phyloP scores from a whole-genome alignment of 2,888 invertebrate genomes.

The Tenthredo distinguenda region DNA sequence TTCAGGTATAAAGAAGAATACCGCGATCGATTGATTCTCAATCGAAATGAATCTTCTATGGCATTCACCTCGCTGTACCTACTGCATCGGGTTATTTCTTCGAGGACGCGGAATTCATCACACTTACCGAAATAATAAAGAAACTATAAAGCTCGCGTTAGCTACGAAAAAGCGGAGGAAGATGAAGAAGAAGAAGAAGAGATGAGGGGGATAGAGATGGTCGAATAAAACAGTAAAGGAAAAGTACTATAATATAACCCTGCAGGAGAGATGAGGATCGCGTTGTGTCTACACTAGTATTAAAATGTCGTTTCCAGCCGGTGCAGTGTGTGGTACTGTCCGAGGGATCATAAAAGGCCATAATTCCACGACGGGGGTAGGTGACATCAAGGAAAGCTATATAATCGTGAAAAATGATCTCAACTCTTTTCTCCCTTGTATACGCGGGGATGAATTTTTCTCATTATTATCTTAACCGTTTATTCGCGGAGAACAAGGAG shows the following conservation, averaged over 20 bases:
- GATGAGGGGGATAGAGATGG: not conserved
- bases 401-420: slow-evolving; percentile 13
- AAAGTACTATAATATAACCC: not conserved
- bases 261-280: not conserved
- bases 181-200: not conserved
- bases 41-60: not conserved
- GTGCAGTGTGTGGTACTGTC: not conserved
- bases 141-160: slow-evolving; percentile 29
- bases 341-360: not conserved
- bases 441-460: slow-evolving; percentile 9
- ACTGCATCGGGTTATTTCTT: too few species aligned
- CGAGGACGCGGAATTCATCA: not conserved
- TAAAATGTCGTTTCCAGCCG: slow-evolving; percentile 29
- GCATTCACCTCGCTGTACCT: too few species aligned
- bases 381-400: not conserved
- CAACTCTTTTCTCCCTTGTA: not conserved
- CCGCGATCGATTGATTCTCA: not conserved
- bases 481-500: not conserved
- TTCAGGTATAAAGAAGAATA: too few species aligned
- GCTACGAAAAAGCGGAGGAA: not conserved
- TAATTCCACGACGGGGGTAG: not conserved
- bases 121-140: slow-evolving; percentile 46
- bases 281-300: slow-evolving; percentile 32
- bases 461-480: not conserved
- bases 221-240: slow-evolving; percentile 18